Evolutionary conservation across 2,113 vertebrate species (phyloP).

Genomic region (Channa argus): DNA sequence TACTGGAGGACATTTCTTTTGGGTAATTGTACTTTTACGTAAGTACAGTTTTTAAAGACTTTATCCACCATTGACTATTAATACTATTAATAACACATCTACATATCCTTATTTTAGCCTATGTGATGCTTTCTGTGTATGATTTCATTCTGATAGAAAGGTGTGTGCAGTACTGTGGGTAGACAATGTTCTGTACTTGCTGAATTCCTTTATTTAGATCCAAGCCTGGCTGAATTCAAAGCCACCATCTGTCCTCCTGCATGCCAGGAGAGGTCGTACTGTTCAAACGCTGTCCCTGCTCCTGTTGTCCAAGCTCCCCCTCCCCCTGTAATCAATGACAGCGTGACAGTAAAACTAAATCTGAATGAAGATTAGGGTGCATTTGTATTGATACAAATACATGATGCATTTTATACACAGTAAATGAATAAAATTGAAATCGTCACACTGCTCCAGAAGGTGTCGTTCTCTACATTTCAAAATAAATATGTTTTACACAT

Average conservation of each 20-base stretch:
- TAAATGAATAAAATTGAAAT: no score
- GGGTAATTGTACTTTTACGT: no score
- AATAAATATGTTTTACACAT: no score
- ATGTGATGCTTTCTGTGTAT: neutral
- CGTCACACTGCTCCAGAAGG: no score
- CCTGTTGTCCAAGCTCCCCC: neutral
- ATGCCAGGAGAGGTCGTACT: conserved; percentile 42
- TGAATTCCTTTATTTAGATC: conserved; percentile 49
- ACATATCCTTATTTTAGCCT: neutral
- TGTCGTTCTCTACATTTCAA: no score
- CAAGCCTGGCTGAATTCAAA: conserved; percentile 38
- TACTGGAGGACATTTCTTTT: no score
- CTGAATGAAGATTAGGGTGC: neutral
- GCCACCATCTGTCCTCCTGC: conserved; percentile 62
- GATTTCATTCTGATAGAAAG: neutral
- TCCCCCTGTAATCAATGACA: neutral
- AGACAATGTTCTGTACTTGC: neutral
- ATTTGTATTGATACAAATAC: no score
- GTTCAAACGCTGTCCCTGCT: conserved; percentile 25
- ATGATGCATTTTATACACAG: no score
- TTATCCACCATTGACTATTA: no score
- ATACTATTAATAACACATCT: no score
- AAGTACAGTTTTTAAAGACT: no score
- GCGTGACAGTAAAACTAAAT: neutral
- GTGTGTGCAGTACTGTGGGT: neutral